Conservation (phyloP, 2,797 vertebrate genomes). For the Tokudaia tokunoshimensis region DNA sequence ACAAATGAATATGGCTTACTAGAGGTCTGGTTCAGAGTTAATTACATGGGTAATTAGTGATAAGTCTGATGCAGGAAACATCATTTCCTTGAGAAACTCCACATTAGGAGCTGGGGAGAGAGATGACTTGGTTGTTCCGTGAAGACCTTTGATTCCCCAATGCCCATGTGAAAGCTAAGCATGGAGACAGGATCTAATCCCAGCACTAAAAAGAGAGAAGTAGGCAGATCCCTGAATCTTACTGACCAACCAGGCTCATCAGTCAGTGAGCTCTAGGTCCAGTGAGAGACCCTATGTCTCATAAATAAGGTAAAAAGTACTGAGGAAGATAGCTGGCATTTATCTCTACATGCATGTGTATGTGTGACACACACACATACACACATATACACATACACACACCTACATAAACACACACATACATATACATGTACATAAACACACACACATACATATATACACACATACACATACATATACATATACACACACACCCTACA, state of each 20-base stretch:
- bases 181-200: background rate
- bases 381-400: too few relatives aligned
- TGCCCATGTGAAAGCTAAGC: background rate
- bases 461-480: background rate
- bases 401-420: too few relatives aligned
- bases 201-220: background rate
- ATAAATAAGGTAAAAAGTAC: background rate
- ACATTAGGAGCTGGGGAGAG: background rate
- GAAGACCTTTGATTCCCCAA: background rate
- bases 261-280: background rate
- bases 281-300: background rate
- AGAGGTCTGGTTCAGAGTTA: background rate
- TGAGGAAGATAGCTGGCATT: background rate
- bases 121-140: background rate
- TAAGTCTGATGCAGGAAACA: background rate
- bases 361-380: background rate
- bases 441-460: background rate
- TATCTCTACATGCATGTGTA: background rate
- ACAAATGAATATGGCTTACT: background rate
- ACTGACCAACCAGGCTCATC: background rate
- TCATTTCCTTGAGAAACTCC: conserved; percentile 27
- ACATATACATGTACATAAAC: too few relatives aligned
- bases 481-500: background rate
- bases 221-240: background rate
- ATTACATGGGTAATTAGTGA: background rate